phyloP scores from a whole-genome alignment of 2,797 vertebrate genomes.

The Pangasius krempfi region DNA sequence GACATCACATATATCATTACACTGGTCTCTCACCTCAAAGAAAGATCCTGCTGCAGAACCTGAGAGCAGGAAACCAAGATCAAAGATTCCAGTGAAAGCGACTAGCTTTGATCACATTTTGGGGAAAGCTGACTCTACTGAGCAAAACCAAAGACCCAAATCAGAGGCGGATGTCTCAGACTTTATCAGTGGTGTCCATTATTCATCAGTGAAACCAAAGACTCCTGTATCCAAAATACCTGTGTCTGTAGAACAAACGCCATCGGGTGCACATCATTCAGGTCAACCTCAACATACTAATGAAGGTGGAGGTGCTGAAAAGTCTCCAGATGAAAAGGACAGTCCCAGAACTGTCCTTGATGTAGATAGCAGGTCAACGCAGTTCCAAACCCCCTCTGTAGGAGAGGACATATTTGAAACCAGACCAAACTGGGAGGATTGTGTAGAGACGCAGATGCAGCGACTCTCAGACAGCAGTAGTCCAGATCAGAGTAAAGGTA shows the following conservation, averaged over 20 bases:
- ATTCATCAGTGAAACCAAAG: constrained; percentile 69
- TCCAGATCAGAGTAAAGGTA: constrained; percentile 91
- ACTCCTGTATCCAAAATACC: constrained; percentile 73
- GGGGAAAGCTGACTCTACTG: constrained; percentile 50
- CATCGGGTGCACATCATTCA: constrained; percentile 38
- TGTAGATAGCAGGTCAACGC: constrained; percentile 76
- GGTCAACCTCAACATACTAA: constrained; percentile 58
- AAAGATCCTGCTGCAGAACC: constrained; percentile 63
- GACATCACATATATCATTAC: constrained; percentile 52
- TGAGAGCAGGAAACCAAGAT: constrained; percentile 71
- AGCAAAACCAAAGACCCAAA: constrained; percentile 65
- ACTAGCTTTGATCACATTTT: constrained; percentile 46
- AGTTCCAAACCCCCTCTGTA: constrained; percentile 74
- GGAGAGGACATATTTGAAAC: constrained; percentile 93
- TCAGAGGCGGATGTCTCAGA: constrained; percentile 72
- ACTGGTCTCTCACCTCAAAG: constrained; percentile 48
- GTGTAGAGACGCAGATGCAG: constrained; percentile 96
- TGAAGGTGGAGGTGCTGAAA: constrained; percentile 60
- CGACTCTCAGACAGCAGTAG: constrained; percentile 90
- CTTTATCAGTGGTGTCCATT: constrained; percentile 66
- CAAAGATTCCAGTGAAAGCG: constrained; percentile 78
- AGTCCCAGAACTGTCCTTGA: constrained; percentile 78
- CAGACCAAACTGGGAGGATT: constrained; percentile 92
- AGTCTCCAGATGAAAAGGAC: constrained; percentile 10
- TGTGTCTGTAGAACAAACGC: constrained; percentile 70